Conservation (phyloP, 2,888 invertebrate genomes). For the Rhagonycha lutea region DNA sequence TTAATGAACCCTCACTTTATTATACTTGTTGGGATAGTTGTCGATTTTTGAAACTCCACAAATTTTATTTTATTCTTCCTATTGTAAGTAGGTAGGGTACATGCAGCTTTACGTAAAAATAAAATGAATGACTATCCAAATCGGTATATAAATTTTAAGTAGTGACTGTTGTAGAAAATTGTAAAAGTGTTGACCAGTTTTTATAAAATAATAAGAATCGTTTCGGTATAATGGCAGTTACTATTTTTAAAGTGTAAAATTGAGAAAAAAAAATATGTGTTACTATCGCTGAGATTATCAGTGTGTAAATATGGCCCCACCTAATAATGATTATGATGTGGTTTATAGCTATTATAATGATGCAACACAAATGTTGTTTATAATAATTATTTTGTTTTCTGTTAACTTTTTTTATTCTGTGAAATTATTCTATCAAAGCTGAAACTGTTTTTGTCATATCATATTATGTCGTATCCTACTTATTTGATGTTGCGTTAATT, state of each 20-base stretch:
- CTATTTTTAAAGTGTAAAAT: slow-evolving; percentile 24
- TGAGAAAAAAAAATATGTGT: slow-evolving; percentile 8
- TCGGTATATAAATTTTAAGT: slow-evolving; percentile 14
- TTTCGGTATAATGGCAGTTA: slow-evolving; percentile 24
- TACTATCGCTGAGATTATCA: slow-evolving; percentile 9
- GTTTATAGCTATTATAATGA: slow-evolving; percentile 16
- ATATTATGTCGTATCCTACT: slow-evolving; percentile 11
- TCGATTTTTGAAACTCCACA: background rate
- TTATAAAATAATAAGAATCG: slow-evolving; percentile 20
- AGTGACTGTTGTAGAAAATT: slow-evolving; percentile 20
- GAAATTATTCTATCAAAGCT: slow-evolving; percentile 2
- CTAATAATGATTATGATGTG: slow-evolving; percentile 11
- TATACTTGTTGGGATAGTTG: background rate
- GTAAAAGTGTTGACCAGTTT: slow-evolving; percentile 27
- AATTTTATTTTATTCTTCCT: background rate
- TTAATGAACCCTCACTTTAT: slow-evolving; percentile 12
- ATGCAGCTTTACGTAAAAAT: background rate
- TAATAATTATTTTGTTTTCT: slow-evolving; percentile 9
- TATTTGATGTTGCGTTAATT: slow-evolving; percentile 3
- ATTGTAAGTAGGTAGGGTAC: background rate
- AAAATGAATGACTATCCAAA: background rate
- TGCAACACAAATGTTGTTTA: background rate
- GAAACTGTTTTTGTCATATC: slow-evolving; percentile 14
- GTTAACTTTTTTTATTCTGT: background rate
- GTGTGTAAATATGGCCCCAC: slow-evolving; percentile 1